Conservation (phyloP, 2,113 vertebrate species). For the Anseranas semipalmata region DNA sequence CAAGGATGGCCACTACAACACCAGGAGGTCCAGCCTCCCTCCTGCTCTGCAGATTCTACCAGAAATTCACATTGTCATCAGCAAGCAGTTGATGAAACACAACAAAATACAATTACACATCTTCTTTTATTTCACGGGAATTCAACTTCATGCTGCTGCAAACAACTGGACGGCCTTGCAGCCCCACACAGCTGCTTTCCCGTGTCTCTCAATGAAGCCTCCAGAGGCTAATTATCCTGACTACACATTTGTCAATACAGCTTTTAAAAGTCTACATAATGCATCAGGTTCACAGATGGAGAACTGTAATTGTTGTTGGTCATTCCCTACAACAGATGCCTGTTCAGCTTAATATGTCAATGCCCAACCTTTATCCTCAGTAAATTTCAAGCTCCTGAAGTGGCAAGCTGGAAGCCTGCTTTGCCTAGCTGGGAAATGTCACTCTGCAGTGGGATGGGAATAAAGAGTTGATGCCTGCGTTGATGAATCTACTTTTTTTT, state of each 20-base stretch:
- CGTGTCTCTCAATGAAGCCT: neutral
- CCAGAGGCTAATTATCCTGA: slow-evolving; percentile 15
- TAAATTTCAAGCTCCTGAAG: slow-evolving; percentile 41
- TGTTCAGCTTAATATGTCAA: neutral
- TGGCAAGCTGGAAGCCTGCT: neutral
- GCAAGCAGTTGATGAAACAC: neutral
- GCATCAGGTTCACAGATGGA: neutral
- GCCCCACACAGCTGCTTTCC: neutral
- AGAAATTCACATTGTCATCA: neutral
- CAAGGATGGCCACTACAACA: neutral
- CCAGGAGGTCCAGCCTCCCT: neutral
- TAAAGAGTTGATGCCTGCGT: neutral
- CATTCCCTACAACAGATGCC: slow-evolving; percentile 11
- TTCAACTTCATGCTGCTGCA: neutral
- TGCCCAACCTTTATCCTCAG: neutral
- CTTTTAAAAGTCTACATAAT: slow-evolving; percentile 27
- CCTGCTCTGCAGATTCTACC: neutral
- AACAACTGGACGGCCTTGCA: neutral
- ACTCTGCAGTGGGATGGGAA: neutral
- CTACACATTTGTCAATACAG: slow-evolving; percentile 17
- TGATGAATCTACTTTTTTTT: neutral
- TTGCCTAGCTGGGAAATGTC: neutral
- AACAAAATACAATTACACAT: neutral
- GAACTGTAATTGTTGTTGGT: neutral
- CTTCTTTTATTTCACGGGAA: neutral